Base-by-base conservation (phyloP, 2,888 invertebrate genomes). In the Drosophila lutescens region DNA sequence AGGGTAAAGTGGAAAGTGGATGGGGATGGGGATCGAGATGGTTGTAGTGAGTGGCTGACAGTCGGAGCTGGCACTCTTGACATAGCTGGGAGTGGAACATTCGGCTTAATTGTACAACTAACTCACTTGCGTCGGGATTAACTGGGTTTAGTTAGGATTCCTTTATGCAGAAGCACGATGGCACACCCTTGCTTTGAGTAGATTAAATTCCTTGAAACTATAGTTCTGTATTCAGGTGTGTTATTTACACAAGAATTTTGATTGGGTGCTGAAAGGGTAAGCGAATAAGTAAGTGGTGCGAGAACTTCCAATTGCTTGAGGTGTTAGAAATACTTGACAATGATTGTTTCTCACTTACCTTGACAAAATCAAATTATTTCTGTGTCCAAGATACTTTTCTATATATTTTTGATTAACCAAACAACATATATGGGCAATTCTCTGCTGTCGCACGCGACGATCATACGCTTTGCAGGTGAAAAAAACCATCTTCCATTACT, bases 61-160 rank as follows among this genome's bases (percentile, higher is more conserved):
- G 51, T 15, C 13, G 59, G 32, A 60, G 56, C 23, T 41, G 34
- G 36, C 23, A 44, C 44, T 55, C 60, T 43, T 44, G 34, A 59
- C 59, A 43, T 41, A 51, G 51, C 46, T 38, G 23, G 15, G 9
- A 44, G 51, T 49, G 60, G 34, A 40, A 38, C 30, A 32, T 49
- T 62, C n/a, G 41, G 34, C 47, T 62, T 49, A 62, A 62, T 60
- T 62, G 47, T 41, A 41, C 38, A 41, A 47, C 65, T 40, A 66
- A 65, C 54, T 65, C 46, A 65, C 40, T 47, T 34, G 47, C 17
- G 26, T 7, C n/a, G 41, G 62, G 49, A 63, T 63, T 60, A 63
- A 63, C 49, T 41, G 61, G 61, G 41, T 49, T 63, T 43, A 49
- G 62, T 34, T 63, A 26, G 41, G 61, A 36, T 36, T 63, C 26